These are phyloP conservation scores for Esperia sulphurella DNA, from an alignment of 2,888 invertebrate genomes.

Conservation along the genomic window DNA sequence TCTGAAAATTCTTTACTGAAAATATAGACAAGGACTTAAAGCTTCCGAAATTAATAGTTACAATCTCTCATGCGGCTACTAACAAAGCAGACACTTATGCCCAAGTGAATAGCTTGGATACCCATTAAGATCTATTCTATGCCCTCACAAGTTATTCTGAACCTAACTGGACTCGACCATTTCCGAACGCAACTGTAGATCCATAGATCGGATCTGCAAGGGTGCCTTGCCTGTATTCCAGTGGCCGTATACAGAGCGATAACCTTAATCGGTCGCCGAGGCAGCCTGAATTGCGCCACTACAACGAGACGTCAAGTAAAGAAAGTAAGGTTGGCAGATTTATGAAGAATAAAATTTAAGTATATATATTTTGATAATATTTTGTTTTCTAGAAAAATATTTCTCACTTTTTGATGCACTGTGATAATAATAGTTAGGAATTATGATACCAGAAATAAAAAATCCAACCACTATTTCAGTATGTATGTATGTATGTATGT, in stretches of 20 bases:
- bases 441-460: no score
- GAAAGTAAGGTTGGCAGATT: constrained; percentile 1
- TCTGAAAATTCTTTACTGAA: no score
- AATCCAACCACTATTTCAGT: no score
- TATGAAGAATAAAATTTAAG: neutral
- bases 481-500: no score
- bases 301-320: constrained; percentile 1
- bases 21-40: no score
- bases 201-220: constrained; percentile 19
- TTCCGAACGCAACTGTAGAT: constrained; percentile 9
- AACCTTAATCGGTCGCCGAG: constrained; percentile 28
- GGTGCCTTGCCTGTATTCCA: constrained; percentile 23
- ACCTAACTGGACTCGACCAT: neutral
- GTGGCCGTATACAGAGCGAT: constrained; percentile 26
- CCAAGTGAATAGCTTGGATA: neutral
- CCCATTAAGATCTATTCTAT: neutral
- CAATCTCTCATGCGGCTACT: no score
- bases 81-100: neutral
- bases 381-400: no score
- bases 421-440: no score
- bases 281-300: constrained; percentile 18
- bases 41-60: no score
- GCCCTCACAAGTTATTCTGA: neutral
- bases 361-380: no score
- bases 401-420: no score